Evolutionary conservation across 1,140 invertebrate genomes (phyloP).

Genomic region (Aphis craccivora): DNA sequence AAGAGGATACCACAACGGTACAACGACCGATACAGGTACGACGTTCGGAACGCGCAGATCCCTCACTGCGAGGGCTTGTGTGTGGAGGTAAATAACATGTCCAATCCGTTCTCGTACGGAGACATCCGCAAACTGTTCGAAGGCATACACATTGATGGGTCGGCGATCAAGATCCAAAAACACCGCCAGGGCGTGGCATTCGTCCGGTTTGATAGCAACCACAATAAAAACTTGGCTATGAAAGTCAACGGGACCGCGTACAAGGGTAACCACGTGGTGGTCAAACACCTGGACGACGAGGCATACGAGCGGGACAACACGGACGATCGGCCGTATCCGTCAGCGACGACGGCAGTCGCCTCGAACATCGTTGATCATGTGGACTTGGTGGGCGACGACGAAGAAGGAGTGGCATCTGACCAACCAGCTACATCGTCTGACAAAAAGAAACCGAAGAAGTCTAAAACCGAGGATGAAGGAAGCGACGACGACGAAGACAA

Average conservation of each 20-base stretch:
- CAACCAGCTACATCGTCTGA: background rate
- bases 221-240: conserved; percentile 36
- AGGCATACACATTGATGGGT: conserved; percentile 44
- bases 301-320: conserved; percentile 41
- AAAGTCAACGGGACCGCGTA: background rate
- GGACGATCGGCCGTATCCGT: conserved; percentile 29
- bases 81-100: conserved; percentile 33
- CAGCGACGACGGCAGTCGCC: background rate
- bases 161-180: conserved; percentile 39
- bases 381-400: conserved; percentile 12
- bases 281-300: conserved; percentile 39
- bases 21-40: conserved; percentile 49
- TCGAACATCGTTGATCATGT: conserved; percentile 36
- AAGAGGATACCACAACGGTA: background rate
- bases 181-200: conserved; percentile 45
- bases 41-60: background rate
- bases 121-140: conserved; percentile 43
- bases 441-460: background rate
- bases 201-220: background rate
- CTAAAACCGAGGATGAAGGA: background rate
- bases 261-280: background rate
- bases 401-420: background rate
- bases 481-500: background rate
- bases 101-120: conserved; percentile 28
- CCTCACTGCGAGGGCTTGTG: background rate